Conservation (phyloP, 2,888 invertebrate species). For the Empis stercorea region DNA sequence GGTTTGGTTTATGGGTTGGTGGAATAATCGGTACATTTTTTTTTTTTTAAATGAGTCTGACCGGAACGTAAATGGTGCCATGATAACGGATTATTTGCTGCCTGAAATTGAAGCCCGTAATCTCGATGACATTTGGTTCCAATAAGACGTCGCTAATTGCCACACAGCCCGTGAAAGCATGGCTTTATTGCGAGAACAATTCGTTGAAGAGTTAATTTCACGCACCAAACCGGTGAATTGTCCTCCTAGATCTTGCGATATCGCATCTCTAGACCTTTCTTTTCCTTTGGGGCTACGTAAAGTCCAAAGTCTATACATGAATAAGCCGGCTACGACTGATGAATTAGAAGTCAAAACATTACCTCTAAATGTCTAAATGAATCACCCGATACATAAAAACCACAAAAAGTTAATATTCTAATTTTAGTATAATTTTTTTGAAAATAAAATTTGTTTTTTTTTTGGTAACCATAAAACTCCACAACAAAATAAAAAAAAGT, state of each 20-base stretch:
- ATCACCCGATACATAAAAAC: too few relatives aligned
- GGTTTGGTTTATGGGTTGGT: background rate
- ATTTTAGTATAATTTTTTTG: too few relatives aligned
- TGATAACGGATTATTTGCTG: conserved; percentile 10
- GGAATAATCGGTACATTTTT: background rate
- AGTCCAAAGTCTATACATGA: too few relatives aligned
- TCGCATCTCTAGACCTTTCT: background rate
- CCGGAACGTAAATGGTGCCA: conserved; percentile 11
- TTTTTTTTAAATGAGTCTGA: background rate
- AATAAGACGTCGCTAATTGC: background rate
- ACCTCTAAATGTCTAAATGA: too few relatives aligned
- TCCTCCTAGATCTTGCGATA: background rate
- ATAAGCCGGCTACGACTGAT: background rate
- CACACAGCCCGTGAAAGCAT: background rate
- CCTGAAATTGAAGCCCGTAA: conserved; percentile 8
- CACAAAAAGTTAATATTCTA: too few relatives aligned
- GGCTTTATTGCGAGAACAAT: background rate
- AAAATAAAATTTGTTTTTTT: too few relatives aligned
- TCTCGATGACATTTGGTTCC: conserved; percentile 7
- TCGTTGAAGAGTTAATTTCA: background rate
- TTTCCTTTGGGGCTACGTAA: background rate
- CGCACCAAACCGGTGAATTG: background rate
- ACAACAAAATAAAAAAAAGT: too few relatives aligned
- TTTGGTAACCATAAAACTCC: too few relatives aligned
- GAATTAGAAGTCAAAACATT: background rate